Percentiles rank a stretch among this genome's conserved stretches.
phyloP scores from a whole-genome alignment of 2,888 invertebrate genomes.

The Seira musarum region DNA sequence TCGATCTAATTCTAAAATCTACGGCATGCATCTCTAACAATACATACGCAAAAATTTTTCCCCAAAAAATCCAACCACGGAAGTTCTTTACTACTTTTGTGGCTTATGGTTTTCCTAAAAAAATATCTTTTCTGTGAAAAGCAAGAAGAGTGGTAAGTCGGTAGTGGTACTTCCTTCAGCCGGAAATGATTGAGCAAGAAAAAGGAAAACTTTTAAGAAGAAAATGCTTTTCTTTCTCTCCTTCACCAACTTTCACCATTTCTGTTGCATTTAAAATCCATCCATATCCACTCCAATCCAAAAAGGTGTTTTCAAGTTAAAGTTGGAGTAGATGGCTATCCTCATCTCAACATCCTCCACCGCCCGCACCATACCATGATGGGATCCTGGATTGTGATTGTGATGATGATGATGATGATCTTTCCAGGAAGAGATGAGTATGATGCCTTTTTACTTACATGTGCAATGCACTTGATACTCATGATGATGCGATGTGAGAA shows the following conservation, averaged over 20 bases:
- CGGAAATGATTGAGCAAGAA: constrained; percentile 44
- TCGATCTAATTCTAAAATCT: not conserved
- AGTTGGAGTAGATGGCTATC: not conserved
- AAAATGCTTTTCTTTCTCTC: constrained; percentile 6
- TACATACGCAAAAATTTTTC: no score
- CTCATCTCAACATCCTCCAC: not conserved
- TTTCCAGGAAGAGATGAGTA: no score
- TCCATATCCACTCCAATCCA: not conserved
- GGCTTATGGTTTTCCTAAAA: not conserved
- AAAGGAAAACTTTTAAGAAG: constrained; percentile 17
- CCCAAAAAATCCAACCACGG: no score
- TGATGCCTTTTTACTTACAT: not conserved
- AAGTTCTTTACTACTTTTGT: not conserved
- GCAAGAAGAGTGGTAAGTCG: no score
- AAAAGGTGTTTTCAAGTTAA: not conserved
- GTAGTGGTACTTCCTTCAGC: constrained; percentile 32
- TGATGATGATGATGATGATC: not conserved
- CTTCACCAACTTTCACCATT: constrained; percentile 12
- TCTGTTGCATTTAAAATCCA: constrained; percentile 12
- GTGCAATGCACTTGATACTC: constrained; percentile 9
- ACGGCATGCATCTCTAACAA: not conserved
- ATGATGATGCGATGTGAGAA: not conserved
- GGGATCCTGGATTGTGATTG: not conserved
- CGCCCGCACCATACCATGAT: not conserved
- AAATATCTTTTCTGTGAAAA: not conserved